Conservation (phyloP, 2,797 vertebrate genomes). For the Platalea minor region DNA sequence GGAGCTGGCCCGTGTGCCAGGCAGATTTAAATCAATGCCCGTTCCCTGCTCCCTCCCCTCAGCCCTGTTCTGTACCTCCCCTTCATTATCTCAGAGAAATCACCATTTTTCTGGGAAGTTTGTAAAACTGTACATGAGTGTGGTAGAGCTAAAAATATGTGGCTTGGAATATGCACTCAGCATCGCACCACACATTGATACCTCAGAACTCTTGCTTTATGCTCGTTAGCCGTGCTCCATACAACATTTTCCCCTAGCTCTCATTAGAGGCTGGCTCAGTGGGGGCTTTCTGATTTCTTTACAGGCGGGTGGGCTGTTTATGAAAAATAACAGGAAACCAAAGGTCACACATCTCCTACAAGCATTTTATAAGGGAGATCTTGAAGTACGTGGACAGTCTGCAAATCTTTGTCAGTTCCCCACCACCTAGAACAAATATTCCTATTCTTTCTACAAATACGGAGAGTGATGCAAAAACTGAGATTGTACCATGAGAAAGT, state of each 20-base stretch:
- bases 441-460: neutral
- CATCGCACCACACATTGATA: neutral
- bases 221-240: neutral
- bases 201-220: neutral
- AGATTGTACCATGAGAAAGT: neutral
- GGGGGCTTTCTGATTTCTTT: neutral
- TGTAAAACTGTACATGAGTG: neutral
- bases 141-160: neutral
- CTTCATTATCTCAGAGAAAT: neutral
- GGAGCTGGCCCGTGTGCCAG: slow-evolving; percentile 53
- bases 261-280: neutral
- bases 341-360: neutral
- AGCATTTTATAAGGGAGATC: neutral
- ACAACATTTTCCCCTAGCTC: neutral
- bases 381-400: neutral
- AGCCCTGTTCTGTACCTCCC: neutral
- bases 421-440: neutral
- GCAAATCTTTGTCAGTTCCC: neutral
- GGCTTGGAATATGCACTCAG: neutral
- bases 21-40: slow-evolving; percentile 62
- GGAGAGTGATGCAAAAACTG: neutral
- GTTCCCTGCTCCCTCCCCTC: slow-evolving; percentile 18
- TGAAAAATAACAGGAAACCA: neutral
- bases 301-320: neutral
- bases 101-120: slow-evolving; percentile 5